phyloP scores from a whole-genome alignment of 2,888 invertebrate species.

The Lordiphosa andalusiaca region DNA sequence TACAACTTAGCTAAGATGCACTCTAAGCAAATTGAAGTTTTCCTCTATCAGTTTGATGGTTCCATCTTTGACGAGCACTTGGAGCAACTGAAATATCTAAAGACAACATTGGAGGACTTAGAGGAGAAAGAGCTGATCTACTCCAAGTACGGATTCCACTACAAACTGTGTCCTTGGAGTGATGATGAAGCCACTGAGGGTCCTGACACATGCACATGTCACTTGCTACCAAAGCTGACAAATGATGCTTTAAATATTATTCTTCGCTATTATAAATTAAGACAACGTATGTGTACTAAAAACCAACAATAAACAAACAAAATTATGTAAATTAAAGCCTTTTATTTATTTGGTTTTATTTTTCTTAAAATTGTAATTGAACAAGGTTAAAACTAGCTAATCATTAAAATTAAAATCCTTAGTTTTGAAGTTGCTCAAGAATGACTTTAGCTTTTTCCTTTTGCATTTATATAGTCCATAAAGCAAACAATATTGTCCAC shows the following conservation, averaged over 20 bases:
- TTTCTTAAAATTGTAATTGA: too few relatives aligned
- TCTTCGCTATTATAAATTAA: too few relatives aligned
- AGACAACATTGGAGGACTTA: not conserved
- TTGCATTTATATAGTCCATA: too few relatives aligned
- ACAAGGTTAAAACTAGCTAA: not conserved
- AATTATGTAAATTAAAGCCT: too few relatives aligned
- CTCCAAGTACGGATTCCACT: not conserved
- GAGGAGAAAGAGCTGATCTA: not conserved
- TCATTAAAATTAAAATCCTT: not conserved
- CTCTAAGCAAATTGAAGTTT: not conserved
- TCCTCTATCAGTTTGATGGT: not conserved
- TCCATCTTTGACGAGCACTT: constrained; percentile 1
- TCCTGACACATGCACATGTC: not conserved
- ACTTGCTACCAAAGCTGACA: not conserved
- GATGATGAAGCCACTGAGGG: not conserved
- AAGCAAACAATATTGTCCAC: too few relatives aligned
- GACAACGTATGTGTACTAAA: too few relatives aligned
- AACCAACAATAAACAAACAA: too few relatives aligned
- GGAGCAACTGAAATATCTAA: not conserved
- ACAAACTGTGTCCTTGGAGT: not conserved
- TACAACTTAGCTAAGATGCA: not conserved
- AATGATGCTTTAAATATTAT: too few relatives aligned
- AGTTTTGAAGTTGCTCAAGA: too few relatives aligned
- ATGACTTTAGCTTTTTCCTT: too few relatives aligned
- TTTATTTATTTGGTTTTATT: too few relatives aligned